Conservation (phyloP, 2,797 vertebrate species). For the Argentina silus region DNA sequence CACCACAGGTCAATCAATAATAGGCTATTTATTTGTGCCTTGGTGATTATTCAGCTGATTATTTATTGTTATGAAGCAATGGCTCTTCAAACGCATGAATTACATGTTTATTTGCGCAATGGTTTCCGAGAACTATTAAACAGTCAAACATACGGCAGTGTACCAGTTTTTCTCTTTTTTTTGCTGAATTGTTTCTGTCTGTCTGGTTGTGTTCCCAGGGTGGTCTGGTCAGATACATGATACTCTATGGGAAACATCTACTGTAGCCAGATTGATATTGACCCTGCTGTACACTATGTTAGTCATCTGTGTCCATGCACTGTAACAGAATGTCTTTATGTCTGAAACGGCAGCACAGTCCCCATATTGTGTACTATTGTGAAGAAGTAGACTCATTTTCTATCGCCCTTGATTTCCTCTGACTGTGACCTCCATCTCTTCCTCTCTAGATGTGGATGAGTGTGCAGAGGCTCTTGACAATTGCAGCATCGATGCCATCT, state of each 20-base stretch:
- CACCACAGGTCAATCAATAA: constrained; percentile 12
- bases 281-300: neutral
- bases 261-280: neutral
- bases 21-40: constrained; percentile 16
- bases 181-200: constrained; percentile 3
- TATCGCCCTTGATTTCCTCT: neutral
- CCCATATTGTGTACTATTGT: neutral
- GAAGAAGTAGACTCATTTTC: neutral
- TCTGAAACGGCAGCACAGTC: too few relatives aligned
- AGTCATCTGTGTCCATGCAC: neutral
- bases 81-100: constrained; percentile 12
- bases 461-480: constrained; percentile 95
- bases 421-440: neutral
- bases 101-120: constrained; percentile 18
- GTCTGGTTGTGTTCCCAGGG: neutral
- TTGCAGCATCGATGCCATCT: constrained; percentile 98
- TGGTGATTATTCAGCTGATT: constrained; percentile 16
- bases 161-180: neutral
- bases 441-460: constrained; percentile 90
- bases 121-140: constrained; percentile 5
- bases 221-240: neutral
- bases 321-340: too few relatives aligned
- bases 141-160: neutral
- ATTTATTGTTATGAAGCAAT: constrained; percentile 24
- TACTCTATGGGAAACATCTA: neutral